These are phyloP conservation scores for Latheticus oryzae DNA, from an alignment of 2,888 invertebrate species.

Conservation along the genomic window DNA sequence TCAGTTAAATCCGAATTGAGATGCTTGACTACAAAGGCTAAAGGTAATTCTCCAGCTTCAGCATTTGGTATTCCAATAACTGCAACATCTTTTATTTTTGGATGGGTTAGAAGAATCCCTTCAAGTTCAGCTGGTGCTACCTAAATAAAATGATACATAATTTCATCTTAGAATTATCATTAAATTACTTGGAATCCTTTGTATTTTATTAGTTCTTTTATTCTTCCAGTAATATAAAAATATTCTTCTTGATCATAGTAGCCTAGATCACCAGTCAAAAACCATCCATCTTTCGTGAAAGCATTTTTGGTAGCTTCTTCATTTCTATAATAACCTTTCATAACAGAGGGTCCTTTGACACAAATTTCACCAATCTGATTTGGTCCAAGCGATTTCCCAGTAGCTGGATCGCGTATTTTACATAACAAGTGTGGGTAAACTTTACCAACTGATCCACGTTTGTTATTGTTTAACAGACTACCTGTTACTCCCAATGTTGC, in stretches of 20 bases:
- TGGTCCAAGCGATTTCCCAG: conserved; percentile 71
- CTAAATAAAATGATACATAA: conserved; percentile 33
- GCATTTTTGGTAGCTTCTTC: conserved; percentile 71
- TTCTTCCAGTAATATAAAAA: conserved; percentile 85
- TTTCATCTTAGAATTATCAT: background rate
- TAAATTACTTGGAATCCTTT: conserved; percentile 81
- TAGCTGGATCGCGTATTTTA: conserved; percentile 28
- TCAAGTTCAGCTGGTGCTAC: conserved; percentile 88
- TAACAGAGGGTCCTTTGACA: conserved; percentile 76
- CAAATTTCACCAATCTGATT: conserved; percentile 82
- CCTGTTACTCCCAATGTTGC: conserved; percentile 70
- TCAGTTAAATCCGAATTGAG: conserved; percentile 67
- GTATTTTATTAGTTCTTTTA: conserved; percentile 92
- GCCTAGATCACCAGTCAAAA: conserved; percentile 84
- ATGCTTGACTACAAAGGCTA: conserved; percentile 80
- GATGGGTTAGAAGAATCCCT: conserved; percentile 77
- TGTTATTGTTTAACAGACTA: conserved; percentile 58
- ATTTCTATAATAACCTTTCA: conserved; percentile 77
- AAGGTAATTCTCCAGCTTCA: conserved; percentile 78
- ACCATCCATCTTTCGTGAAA: conserved; percentile 80
- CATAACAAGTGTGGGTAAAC: conserved; percentile 69
- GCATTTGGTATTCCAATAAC: conserved; percentile 84
- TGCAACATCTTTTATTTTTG: conserved; percentile 80
- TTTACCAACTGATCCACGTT: conserved; percentile 74
- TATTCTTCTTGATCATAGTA: conserved; percentile 82